These are phyloP conservation scores for Dynastes grantii DNA, from an alignment of 2,888 invertebrate genomes.

Conservation along the genomic window DNA sequence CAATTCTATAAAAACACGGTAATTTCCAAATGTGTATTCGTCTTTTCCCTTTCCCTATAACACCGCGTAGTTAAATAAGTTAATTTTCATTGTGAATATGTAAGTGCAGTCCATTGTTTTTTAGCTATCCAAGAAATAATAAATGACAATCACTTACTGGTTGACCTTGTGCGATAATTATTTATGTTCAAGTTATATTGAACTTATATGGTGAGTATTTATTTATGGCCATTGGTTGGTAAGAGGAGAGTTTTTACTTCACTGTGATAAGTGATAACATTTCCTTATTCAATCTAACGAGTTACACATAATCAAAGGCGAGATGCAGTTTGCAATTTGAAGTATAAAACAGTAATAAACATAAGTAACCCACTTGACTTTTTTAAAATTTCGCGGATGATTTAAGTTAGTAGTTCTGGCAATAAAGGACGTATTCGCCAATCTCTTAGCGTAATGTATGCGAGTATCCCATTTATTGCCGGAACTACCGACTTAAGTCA, in stretches of 20 bases:
- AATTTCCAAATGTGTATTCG: constrained; percentile 1
- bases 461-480: too few relatives aligned
- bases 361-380: background rate
- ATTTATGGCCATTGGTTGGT: background rate
- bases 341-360: background rate
- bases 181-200: background rate
- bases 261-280: background rate
- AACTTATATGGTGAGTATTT: background rate
- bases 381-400: too few relatives aligned
- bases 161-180: constrained; percentile 28
- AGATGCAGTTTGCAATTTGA: background rate
- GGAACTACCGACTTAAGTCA: too few relatives aligned
- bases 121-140: background rate
- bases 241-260: background rate
- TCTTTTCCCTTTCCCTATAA: background rate
- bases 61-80: background rate
- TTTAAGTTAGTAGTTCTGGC: too few relatives aligned
- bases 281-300: background rate
- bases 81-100: constrained; percentile 18
- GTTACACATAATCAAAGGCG: background rate
- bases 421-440: too few relatives aligned
- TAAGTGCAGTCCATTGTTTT: background rate
- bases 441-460: too few relatives aligned
- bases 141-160: constrained; percentile 9
- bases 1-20: background rate